Evolutionary conservation across 2,113 vertebrate genomes (phyloP).

Genomic region (Nansenia antarctica): DNA sequence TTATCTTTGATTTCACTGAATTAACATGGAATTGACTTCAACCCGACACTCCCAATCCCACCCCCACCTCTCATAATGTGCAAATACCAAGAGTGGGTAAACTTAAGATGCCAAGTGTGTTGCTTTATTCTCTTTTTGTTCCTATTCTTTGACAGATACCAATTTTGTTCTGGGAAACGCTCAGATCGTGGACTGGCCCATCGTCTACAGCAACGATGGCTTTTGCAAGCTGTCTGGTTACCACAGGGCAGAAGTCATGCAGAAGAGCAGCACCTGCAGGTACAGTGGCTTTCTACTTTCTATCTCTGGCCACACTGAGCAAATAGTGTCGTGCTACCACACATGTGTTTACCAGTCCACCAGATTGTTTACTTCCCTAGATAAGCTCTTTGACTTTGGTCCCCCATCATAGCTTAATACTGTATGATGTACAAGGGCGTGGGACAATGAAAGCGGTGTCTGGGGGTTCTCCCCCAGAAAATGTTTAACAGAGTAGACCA

Average conservation of each 20-base stretch:
- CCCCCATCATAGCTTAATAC: not conserved
- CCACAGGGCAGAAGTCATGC: constrained; percentile 99
- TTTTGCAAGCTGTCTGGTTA: constrained; percentile 99
- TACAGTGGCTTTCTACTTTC: constrained; percentile 61
- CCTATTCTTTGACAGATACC: constrained; percentile 82
- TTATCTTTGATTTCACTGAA: constrained; percentile 7
- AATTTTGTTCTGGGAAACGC: constrained; percentile 99
- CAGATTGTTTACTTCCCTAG: not conserved
- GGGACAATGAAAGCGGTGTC: no score
- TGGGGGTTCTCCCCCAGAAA: no score
- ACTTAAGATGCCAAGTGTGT: constrained; percentile 9
- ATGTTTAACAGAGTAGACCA: no score
- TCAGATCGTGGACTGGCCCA: constrained; percentile 99
- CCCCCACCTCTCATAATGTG: not conserved
- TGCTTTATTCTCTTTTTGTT: constrained; percentile 25
- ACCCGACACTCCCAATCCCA: constrained; percentile 5
- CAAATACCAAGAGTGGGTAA: not conserved
- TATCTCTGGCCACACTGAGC: not conserved
- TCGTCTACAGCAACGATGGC: constrained; percentile 99
- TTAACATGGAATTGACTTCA: not conserved
- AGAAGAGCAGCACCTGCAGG: constrained; percentile 99
- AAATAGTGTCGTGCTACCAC: not conserved
- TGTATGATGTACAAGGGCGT: no score
- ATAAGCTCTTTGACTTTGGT: not conserved
- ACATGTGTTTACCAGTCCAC: not conserved